Evolutionary conservation across 2,113 vertebrate genomes (phyloP).

Genomic region (Gambusia holbrooki): DNA sequence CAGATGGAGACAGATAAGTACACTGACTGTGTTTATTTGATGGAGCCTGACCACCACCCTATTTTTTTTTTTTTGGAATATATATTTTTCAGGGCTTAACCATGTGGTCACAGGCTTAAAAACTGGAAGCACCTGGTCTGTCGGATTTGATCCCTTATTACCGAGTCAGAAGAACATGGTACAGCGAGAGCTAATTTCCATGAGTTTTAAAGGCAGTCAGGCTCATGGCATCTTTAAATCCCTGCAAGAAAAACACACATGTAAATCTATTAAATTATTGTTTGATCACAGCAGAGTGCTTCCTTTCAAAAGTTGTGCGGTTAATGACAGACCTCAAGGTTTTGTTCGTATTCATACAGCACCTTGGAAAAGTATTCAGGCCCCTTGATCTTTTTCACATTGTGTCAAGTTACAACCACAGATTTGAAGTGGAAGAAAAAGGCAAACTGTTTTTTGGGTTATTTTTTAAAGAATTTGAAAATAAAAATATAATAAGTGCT

Average conservation of each 20-base stretch:
- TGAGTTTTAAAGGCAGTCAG: conserved; percentile 40
- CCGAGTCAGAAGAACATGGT: conserved; percentile 45
- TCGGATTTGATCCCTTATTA: conserved; percentile 51
- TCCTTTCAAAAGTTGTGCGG: not conserved
- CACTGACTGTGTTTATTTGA: conserved; percentile 37
- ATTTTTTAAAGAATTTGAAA: no score
- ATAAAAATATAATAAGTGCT: not conserved
- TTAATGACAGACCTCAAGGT: not conserved
- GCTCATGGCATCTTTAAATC: conserved; percentile 59
- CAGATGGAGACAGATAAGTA: conserved; percentile 64
- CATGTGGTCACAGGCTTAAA: conserved; percentile 47
- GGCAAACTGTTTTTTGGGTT: not conserved
- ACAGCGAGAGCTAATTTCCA: conserved; percentile 59
- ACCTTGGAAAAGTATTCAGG: not conserved
- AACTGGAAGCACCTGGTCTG: conserved; percentile 21
- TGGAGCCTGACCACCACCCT: conserved; percentile 50
- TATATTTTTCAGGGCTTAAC: conserved; percentile 26
- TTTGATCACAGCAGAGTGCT: conserved; percentile 11
- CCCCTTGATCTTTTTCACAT: not conserved
- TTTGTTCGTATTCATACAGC: not conserved
- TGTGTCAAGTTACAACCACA: not conserved
- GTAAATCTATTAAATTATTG: conserved; percentile 39
- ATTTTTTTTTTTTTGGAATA: conserved; percentile 9
- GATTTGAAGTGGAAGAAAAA: not conserved
- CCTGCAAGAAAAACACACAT: conserved; percentile 27